Base-by-base conservation (phyloP, 2,888 invertebrate species). In the Platycnemis pennipes region DNA sequence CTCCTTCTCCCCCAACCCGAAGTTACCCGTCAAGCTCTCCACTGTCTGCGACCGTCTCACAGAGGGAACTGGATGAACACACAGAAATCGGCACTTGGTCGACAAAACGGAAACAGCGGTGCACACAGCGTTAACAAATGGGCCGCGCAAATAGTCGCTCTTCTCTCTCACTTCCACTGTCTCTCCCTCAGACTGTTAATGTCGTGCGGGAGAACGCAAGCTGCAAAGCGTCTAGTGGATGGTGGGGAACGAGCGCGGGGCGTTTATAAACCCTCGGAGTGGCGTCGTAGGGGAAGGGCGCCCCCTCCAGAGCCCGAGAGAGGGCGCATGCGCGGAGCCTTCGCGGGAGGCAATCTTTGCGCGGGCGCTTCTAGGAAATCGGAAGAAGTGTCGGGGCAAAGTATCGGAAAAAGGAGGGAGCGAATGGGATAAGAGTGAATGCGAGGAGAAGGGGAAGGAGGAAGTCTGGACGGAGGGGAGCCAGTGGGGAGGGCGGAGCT, bases 251-350 rank as follows among this genome's bases (percentile, higher is more conserved):
- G 44, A 2, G 42, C 45, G 91, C 37, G 8, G 16, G n/a, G 16
- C 69, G 69, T 69, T 91, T 91, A 69, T 91, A 91, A 91, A 91
- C 63, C 91, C 91, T 91, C 91, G 2, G 89, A 5, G 53, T 37
- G 77, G 37, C 77, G 37, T 77, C 31, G 77, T n/a, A 45, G 63
- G 56, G 91, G 26, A 69, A 63, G 89, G 37, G 56, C 37, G 19
- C 89, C 19, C 63, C 16, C 42, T 4, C 22, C 45, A 7, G 91
- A 31, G 53, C 56, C 53, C 8, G 89, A 53, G 56, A 31, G 49
- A 37, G 5, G 44, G 44, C 56, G 69, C 77, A 77, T 77, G 77
- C 77, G 77, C 77, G 77, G 16, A 77, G 13, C 77, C 77, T 77
- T 77, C 77, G 77, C 77, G 31, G 77, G 77, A 77, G 77, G 37